These are phyloP conservation scores for Elysia crispata DNA, from an alignment of 2,888 invertebrate species.

Conservation along the genomic window DNA sequence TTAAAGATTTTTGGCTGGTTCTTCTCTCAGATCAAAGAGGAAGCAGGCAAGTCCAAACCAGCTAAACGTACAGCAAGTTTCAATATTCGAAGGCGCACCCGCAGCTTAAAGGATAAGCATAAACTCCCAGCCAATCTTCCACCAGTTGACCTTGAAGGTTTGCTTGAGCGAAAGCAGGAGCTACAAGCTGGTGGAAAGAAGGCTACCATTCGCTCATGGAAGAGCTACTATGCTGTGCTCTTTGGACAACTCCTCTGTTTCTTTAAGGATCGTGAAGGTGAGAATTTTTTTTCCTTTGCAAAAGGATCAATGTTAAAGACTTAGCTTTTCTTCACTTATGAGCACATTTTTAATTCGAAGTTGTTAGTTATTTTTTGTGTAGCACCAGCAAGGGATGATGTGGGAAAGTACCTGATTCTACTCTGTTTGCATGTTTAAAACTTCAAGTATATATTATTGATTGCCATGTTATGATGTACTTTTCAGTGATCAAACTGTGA, in stretches of 20 bases:
- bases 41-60: slow-evolving; percentile 82
- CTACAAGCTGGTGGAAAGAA: slow-evolving; percentile 94
- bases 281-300: not conserved
- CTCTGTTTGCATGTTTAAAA: too few relatives aligned
- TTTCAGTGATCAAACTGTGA: too few relatives aligned
- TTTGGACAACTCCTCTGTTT: slow-evolving; percentile 98
- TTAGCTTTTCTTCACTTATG: not conserved
- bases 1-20: not conserved
- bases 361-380: too few relatives aligned
- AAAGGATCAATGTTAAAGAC: too few relatives aligned
- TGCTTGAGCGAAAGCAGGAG: slow-evolving; percentile 95
- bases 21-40: slow-evolving; percentile 43
- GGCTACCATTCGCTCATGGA: slow-evolving; percentile 97
- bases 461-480: too few relatives aligned
- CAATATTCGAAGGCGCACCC: slow-evolving; percentile 91
- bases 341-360: too few relatives aligned
- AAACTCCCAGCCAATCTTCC: slow-evolving; percentile 81
- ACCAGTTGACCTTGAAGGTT: slow-evolving; percentile 93
- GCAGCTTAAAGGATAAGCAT: slow-evolving; percentile 84
- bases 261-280: slow-evolving; percentile 92
- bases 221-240: slow-evolving; percentile 93
- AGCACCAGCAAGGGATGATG: too few relatives aligned
- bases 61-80: slow-evolving; percentile 96
- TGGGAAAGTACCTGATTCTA: too few relatives aligned
- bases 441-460: too few relatives aligned